Conservation (phyloP, 2,797 vertebrate species). For the Garrulus glandarius region DNA sequence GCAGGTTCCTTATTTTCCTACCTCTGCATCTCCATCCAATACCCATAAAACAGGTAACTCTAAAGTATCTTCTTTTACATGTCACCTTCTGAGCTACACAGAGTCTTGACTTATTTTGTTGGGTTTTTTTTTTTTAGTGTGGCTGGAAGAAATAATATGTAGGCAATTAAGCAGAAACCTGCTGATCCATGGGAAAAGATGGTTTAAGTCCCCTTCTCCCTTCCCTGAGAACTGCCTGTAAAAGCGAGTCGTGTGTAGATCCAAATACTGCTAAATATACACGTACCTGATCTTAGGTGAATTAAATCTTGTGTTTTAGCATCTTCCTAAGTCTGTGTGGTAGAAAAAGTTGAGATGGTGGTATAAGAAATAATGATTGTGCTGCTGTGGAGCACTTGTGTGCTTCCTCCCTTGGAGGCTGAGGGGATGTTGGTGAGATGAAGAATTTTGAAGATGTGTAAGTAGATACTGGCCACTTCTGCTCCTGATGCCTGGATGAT, state of each 20-base stretch:
- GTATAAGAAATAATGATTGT: background rate
- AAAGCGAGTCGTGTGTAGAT: background rate
- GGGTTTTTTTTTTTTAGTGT: background rate
- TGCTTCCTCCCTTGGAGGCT: background rate
- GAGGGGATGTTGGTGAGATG: background rate
- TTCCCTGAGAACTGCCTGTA: background rate
- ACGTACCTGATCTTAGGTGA: background rate
- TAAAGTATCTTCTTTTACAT: background rate
- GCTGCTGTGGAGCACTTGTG: background rate
- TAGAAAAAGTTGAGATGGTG: background rate
- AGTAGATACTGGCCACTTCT: background rate
- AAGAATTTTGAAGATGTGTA: background rate
- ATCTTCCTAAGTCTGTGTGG: background rate
- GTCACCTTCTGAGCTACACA: background rate
- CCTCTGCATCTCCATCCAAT: conserved; percentile 71
- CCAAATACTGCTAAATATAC: background rate
- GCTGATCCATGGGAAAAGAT: background rate
- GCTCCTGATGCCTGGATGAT: background rate
- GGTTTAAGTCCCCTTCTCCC: background rate
- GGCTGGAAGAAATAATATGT: background rate
- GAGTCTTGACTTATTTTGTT: background rate
- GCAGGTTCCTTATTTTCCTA: conserved; percentile 70
- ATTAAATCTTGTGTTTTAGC: background rate
- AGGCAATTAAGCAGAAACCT: background rate
- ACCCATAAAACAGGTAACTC: conserved; percentile 74